Evolutionary conservation across 2,797 vertebrate genomes (phyloP), one percentile per base, ranked within the genome.

Genomic region (Propithecus deckenii): DNA sequence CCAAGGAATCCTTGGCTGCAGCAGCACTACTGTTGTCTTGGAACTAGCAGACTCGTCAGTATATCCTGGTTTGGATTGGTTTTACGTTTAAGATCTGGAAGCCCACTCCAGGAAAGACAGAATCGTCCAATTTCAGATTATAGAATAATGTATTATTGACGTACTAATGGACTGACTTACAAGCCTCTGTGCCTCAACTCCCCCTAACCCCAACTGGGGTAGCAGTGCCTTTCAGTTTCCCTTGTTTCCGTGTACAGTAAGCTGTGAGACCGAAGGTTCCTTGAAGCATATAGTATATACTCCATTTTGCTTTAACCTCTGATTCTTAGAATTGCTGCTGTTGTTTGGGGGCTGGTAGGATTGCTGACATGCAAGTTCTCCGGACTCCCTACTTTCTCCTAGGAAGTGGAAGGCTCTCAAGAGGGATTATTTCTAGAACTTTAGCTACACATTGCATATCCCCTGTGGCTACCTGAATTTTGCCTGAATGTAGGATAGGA

Each of bases 1-100:
- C 96, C 89, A 92, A 48, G 69, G 91, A 81, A 86, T 90, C 28
- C 0, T 79, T 95, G 93, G 84, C 95, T 57, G 59, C 67, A n/a
- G 76, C 22, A 55, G 76, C 86, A 79, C 84, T 89, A 15, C 89
- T 84, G 71, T 93, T 96, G 90, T 95, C 88, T 94, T 93, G 41
- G 80, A 91, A 84, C 74, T 89, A 46, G 93, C 83, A 13, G 63
- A 89, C 52, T 89, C 91, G 67, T 94, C 91, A 94, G 11, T 69
- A 35, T 84, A 46, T 78, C 71, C 61, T 78, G 30, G 46, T 86
- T 38, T 95, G 83, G 41, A 50, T 94, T 93, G 75, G 67, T 5
- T 87, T 84, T 96, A 85, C 79, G 65, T 91, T 83, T 76, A 75
- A 81, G 41, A 76, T 92, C 89, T 48, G 80, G 90, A 95, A 71